Conservation (phyloP, 2,797 vertebrate genomes). For the Falco novaeseelandiae region DNA sequence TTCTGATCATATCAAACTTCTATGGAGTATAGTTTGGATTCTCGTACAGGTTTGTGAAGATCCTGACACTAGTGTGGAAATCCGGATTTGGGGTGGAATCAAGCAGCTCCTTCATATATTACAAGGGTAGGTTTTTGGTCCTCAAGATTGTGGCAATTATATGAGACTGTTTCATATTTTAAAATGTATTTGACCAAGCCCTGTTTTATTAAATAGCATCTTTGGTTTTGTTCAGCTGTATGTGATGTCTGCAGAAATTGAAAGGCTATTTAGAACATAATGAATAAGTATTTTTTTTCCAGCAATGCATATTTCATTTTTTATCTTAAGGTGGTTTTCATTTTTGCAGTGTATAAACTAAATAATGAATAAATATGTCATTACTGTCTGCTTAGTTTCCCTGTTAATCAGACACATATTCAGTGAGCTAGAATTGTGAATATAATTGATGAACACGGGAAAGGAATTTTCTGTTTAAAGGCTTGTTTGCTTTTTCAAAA, state of each 20-base stretch:
- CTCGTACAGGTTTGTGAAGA: conserved; percentile 93
- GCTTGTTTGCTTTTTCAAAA: not conserved
- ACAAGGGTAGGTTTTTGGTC: conserved; percentile 74
- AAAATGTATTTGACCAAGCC: not conserved
- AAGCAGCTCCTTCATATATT: conserved; percentile 89
- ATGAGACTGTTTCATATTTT: not conserved
- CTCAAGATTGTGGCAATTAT: not conserved
- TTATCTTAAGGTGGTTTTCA: not conserved
- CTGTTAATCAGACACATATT: not conserved
- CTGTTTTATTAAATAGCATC: not conserved
- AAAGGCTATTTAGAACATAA: not conserved
- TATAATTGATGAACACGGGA: not conserved
- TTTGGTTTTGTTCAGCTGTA: not conserved
- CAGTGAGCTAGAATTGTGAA: not conserved
- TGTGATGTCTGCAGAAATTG: not conserved
- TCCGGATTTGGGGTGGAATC: conserved; percentile 89
- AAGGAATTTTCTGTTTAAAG: not conserved
- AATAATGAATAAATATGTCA: not conserved
- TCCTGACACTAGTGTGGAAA: conserved; percentile 84
- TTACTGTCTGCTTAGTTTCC: not conserved
- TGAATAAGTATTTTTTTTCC: not conserved
- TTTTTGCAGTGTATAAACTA: not conserved
- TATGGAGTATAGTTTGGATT: conserved; percentile 90
- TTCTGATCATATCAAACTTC: conserved; percentile 85
- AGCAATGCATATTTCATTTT: not conserved